These are phyloP conservation scores for Bradynema listronoti DNA, from an alignment of 1,140 invertebrate species.

Conservation along the genomic window DNA sequence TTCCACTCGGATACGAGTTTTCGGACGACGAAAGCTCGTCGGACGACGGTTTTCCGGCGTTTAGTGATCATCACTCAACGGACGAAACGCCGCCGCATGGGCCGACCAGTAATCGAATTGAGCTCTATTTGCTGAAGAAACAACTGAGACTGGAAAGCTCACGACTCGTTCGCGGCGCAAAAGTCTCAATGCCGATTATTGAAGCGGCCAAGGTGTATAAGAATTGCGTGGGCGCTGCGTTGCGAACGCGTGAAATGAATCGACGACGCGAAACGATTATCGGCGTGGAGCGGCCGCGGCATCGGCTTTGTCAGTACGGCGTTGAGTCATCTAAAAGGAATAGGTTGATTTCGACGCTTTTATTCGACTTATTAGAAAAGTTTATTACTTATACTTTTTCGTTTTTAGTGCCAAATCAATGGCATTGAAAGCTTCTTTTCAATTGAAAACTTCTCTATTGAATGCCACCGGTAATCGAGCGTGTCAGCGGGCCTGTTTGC, in stretches of 20 bases:
- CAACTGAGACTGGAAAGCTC: slow-evolving; percentile 24
- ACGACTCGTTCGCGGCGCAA: slow-evolving; percentile 30
- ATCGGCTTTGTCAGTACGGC: not conserved
- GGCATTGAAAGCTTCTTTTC: too few relatives aligned
- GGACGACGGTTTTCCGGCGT: slow-evolving; percentile 29
- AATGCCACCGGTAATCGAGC: not conserved
- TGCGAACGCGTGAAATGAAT: slow-evolving; percentile 18
- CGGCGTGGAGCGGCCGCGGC: slow-evolving; percentile 2
- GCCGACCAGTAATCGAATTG: slow-evolving; percentile 13
- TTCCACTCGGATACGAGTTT: slow-evolving; percentile 43
- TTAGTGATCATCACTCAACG: not conserved
- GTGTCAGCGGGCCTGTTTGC: slow-evolving; percentile 33
- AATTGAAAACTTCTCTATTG: too few relatives aligned
- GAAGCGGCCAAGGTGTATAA: slow-evolving; percentile 30
- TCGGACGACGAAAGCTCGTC: slow-evolving; percentile 40
- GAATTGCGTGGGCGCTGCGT: slow-evolving; percentile 35
- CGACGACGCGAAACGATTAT: slow-evolving; percentile 11
- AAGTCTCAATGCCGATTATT: slow-evolving; percentile 33
- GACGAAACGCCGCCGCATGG: slow-evolving; percentile 1
- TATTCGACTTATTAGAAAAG: too few relatives aligned
- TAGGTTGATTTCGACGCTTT: not conserved
- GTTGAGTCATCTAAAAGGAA: slow-evolving; percentile 1
- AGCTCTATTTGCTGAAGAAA: slow-evolving; percentile 43
- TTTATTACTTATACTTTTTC: too few relatives aligned
- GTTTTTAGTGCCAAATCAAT: too few relatives aligned